phyloP scores from a whole-genome alignment of 2,888 invertebrate genomes.

The Poecilus cupreus region DNA sequence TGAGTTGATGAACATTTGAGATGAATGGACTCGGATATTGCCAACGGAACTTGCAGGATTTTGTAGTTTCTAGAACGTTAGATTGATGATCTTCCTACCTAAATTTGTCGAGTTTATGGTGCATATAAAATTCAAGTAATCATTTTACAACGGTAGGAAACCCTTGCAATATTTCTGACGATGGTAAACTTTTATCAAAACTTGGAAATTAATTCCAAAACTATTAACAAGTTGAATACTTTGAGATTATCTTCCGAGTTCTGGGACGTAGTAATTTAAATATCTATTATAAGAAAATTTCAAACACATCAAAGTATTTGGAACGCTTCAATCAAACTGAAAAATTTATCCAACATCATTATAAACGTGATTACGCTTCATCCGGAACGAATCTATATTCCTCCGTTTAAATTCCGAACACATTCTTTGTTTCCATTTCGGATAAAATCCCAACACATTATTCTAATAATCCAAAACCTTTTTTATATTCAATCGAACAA shows the following conservation, averaged over 20 bases:
- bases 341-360: neutral
- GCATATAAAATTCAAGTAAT: slow-evolving; percentile 7
- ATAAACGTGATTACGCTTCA: neutral
- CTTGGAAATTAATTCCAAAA: slow-evolving; percentile 20
- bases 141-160: neutral
- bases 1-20: slow-evolving; percentile 39
- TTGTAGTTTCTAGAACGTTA: slow-evolving; percentile 18
- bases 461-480: slow-evolving; percentile 30
- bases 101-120: slow-evolving; percentile 31
- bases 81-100: slow-evolving; percentile 24
- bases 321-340: too few relatives aligned
- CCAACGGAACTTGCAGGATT: slow-evolving; percentile 18
- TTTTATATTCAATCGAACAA: slow-evolving; percentile 30
- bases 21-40: slow-evolving; percentile 34
- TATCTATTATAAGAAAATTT: too few relatives aligned
- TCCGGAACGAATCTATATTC: neutral
- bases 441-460: slow-evolving; percentile 20
- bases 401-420: slow-evolving; percentile 23
- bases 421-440: slow-evolving; percentile 34
- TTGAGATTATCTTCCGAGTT: neutral
- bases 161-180: neutral
- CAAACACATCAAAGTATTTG: too few relatives aligned
- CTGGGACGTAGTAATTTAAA: too few relatives aligned
- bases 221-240: slow-evolving; percentile 15
- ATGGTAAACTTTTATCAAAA: neutral